Conservation (phyloP, 1,140 invertebrate genomes). For the Ceratina australensis region DNA sequence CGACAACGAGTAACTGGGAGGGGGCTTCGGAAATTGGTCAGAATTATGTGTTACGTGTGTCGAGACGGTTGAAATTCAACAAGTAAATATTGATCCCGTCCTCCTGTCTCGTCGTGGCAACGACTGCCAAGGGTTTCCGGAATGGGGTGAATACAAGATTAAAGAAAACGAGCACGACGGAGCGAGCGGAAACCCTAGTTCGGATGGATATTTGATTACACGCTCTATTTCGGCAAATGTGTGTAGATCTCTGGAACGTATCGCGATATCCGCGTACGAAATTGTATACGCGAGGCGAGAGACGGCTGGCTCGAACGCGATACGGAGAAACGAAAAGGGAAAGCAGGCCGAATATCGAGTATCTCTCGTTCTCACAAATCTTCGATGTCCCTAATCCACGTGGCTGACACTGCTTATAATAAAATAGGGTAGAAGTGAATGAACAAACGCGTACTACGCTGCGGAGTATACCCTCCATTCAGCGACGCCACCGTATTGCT, state of each 20-base stretch:
- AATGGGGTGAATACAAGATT: background rate
- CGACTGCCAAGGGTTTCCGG: background rate
- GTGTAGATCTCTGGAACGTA: conserved; percentile 30
- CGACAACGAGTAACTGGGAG: background rate
- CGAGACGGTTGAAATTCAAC: background rate
- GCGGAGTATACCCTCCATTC: conserved; percentile 32
- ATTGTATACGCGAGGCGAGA: conserved; percentile 15
- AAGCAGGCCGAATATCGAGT: conserved; percentile 44
- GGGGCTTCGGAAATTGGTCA: background rate
- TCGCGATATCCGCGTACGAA: conserved; percentile 31
- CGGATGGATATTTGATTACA: conserved; percentile 41
- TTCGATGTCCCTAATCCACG: conserved; percentile 49
- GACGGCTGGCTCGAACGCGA: conserved; percentile 26
- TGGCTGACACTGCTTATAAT: background rate
- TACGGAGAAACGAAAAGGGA: conserved; percentile 45
- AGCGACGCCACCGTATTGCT: conserved; percentile 21
- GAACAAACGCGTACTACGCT: conserved; percentile 37
- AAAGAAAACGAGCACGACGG: background rate
- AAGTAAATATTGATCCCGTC: conserved; percentile 1
- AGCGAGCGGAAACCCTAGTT: conserved; percentile 15
- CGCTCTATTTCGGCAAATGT: conserved; percentile 36
- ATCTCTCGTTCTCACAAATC: conserved; percentile 56
- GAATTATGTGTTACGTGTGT: background rate
- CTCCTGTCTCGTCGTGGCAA: background rate
- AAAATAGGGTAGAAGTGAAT: conserved; percentile 35